phyloP scores from a whole-genome alignment of 1,140 invertebrate species.

The Dinoponera quadriceps region DNA sequence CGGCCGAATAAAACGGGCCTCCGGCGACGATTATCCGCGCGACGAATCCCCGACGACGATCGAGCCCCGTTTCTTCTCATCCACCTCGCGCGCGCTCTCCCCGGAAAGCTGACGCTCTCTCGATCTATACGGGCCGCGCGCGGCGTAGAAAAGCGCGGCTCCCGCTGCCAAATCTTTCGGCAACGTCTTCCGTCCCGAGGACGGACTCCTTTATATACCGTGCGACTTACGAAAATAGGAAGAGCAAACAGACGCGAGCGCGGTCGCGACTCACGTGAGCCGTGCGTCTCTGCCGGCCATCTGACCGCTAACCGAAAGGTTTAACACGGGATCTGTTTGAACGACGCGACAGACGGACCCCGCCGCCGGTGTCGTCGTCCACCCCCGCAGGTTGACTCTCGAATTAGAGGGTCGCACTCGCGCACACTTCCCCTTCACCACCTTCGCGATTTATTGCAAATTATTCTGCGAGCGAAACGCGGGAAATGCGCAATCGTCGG shows the following conservation, averaged over 20 bases:
- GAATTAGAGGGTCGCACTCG: conserved; percentile 30
- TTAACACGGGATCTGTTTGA: conserved; percentile 58
- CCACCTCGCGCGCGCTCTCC: conserved; percentile 10
- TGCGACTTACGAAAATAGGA: conserved; percentile 76
- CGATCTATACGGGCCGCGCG: conserved; percentile 64
- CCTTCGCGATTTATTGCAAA: no score
- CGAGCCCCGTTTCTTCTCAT: not conserved
- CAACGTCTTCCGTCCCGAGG: conserved; percentile 78
- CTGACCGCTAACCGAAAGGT: conserved; percentile 59
- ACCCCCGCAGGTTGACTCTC: not conserved
- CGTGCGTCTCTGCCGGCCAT: conserved; percentile 29
- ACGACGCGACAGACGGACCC: conserved; percentile 36
- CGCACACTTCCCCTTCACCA: no score
- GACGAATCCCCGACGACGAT: not conserved
- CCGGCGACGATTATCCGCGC: conserved; percentile 18
- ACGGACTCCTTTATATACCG: conserved; percentile 75
- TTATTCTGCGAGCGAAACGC: not conserved
- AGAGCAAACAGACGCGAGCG: conserved; percentile 72
- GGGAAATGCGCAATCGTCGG: not conserved
- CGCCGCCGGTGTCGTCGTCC: not conserved
- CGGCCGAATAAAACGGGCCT: conserved; percentile 17
- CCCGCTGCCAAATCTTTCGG: conserved; percentile 81
- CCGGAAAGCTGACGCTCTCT: not conserved
- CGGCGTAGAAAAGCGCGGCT: conserved; percentile 80
- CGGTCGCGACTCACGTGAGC: conserved; percentile 63